A percentile compares a stretch with the other conserved stretches of the same genome.
Evolutionary conservation across 1,140 invertebrate species (phyloP).

Genomic region (Penaeus vannamei): DNA sequence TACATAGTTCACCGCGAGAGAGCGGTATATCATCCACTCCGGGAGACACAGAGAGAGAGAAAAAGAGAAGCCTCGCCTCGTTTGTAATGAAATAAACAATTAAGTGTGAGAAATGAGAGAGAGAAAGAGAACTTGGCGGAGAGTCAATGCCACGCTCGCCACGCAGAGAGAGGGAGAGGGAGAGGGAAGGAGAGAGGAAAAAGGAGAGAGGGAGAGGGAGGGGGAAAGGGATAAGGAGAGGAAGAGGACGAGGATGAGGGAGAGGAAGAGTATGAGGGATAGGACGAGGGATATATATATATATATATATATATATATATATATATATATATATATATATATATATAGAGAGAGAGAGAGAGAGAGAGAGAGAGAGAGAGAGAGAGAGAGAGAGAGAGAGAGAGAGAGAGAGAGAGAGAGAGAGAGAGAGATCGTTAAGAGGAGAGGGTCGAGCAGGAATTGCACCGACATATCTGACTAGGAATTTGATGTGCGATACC

Average conservation of each 20-base stretch:
- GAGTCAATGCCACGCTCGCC: neutral
- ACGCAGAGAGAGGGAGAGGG: neutral
- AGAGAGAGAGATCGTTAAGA: slow-evolving; percentile 15
- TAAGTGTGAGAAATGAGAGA: neutral
- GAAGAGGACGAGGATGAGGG: too few species aligned
- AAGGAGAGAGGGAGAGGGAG: too few species aligned
- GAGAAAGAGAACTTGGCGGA: neutral
- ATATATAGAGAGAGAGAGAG: too few species aligned
- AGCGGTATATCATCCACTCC: slow-evolving; percentile 43
- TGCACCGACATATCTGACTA: slow-evolving; percentile 1
- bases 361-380: too few species aligned
- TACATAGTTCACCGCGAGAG: slow-evolving; percentile 53
- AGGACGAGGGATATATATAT: too few species aligned
- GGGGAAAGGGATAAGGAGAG: too few species aligned
- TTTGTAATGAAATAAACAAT: too few species aligned
- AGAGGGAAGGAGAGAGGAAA: too few species aligned
- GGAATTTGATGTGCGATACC: slow-evolving; percentile 22
- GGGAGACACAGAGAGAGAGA: too few species aligned
- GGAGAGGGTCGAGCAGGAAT: slow-evolving; percentile 31
- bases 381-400: neutral
- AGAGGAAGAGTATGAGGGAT: too few species aligned
- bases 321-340: too few species aligned
- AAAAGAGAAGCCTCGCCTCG: neutral
- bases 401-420: neutral
- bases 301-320: too few species aligned